Evolutionary conservation across 2,113 vertebrate genomes (phyloP), one percentile per base, ranked within the genome.

Genomic region (Butorides virescens): DNA sequence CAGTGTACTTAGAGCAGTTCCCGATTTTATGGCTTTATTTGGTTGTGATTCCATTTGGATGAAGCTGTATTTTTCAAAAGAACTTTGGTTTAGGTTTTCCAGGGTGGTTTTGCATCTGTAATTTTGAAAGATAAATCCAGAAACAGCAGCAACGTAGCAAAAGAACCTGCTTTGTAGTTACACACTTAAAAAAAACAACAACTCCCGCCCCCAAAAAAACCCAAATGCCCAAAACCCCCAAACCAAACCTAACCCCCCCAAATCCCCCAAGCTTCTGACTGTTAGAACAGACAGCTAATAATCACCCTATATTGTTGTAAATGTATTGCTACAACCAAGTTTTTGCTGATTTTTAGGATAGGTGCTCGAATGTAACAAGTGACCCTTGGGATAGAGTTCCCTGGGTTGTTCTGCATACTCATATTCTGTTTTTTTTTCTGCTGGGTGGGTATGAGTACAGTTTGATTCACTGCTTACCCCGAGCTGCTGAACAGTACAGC

Each of bases 1-100:
- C 9, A 67, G 27, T 26, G 34, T 72, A 27, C 39, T 89, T 94
- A 46, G 44, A 75, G 52, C 36, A 62, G 17, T 67, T 30, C 75
- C 83, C 89, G 76, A 73, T 75, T 81, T 87, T 91, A 65, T 78
- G 61, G 52, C 73, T 95, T 91, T 72, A 65, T 92, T 94, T 89
- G 44, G 34, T 93, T 78, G 68, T 78, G 47, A 61, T 92, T 94
- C 49, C 68, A 5, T 75, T 88, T 86, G 73, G 73, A 77, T 91
- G 30, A 77, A 93, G 56, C 32, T 26, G 2, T 76, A 30, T 63
- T 90, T 94, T 94, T 83, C 10, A 42, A 23, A 68, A 88, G 27
- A 68, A 37, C 27, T 79, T 82, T 61, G 34, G 14, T 82, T 74
- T 75, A 90, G 49, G 17, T 84, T 94, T 96, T 92, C 65, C 63